Evolutionary conservation across 2,888 invertebrate genomes (phyloP), one percentile per base, ranked within the genome.

Genomic region (Gari tellinella): DNA sequence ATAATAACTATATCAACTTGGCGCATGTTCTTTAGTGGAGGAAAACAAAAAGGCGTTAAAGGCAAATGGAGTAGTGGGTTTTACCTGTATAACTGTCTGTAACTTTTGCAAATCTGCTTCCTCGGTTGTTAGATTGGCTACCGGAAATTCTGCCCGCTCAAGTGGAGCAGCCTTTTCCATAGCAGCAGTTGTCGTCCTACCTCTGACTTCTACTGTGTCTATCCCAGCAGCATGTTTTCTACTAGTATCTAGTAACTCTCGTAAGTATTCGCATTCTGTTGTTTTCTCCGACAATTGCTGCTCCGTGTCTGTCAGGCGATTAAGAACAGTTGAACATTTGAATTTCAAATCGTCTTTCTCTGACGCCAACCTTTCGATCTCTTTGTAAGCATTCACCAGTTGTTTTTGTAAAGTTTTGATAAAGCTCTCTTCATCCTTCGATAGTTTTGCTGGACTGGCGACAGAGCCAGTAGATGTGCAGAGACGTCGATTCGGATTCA

Each of bases 381-480:
- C 55, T 55, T 82, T 81, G 14, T 76, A 70, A 7, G 74, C 64
- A 48, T 82, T 79, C 5, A 84, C 72, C 8, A 82, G 53, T 31
- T 85, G 80, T 26, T 83, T 65, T 61, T 84, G 83, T 38, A 85
- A 53, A 1, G 51, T 65, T 40, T 75, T 23, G 5, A 62, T 19
- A 12, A 46, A 38, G 2, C 31, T 37, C 7, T 67, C 55, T 14
- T 15, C 21, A 5, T 40, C 19, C 8, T 51, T 5, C 17, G n/a
- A 14, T 1, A 26, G 38, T 1, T 45, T 41, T 23, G 49, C 61
- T 2, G 14, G 23, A 19, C 10, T 31, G 10, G 4, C 10, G 10
- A 61, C 15, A n/a, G 51, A 61, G 14, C 61, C 61, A 1, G 49
- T 40, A 10, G 61, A 52, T 15, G 41, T 25, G 41, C 51, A n/a